Evolutionary conservation across 2,888 invertebrate species (phyloP).

Genomic region (Acronicta alni): DNA sequence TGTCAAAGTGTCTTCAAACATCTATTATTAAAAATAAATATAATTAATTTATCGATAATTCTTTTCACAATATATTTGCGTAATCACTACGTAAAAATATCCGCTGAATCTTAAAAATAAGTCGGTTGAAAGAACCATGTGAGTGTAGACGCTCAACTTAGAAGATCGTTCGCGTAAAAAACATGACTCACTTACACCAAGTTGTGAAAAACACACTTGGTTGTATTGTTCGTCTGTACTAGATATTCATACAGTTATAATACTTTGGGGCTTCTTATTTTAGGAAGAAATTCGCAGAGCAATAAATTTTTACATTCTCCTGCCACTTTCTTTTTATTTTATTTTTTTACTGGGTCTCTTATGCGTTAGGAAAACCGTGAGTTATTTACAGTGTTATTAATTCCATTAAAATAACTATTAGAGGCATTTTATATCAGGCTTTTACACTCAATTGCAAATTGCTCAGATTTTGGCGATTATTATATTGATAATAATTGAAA

Average conservation of each 20-base stretch:
- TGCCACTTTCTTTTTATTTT: not conserved
- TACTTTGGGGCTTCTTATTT: not conserved
- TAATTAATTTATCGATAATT: too few species aligned
- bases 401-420: too few species aligned
- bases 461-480: too few species aligned
- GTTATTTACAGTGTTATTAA: too few species aligned
- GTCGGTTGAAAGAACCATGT: constrained; percentile 22
- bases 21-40: too few species aligned
- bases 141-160: constrained; percentile 26
- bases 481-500: too few species aligned
- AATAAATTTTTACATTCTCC: not conserved
- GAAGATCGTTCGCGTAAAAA: constrained; percentile 28
- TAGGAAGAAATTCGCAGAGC: not conserved
- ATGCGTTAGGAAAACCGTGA: not conserved
- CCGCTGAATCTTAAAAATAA: constrained; percentile 19
- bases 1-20: too few species aligned
- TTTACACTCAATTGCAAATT: too few species aligned
- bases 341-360: not conserved
- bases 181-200: constrained; percentile 20
- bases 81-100: too few species aligned
- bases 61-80: too few species aligned
- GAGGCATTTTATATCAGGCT: too few species aligned
- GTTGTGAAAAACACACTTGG: constrained; percentile 12
- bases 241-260: not conserved
- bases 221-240: not conserved